Percentiles rank a stretch among this genome's conserved stretches.
Conservation (phyloP, 1,140 invertebrate genomes). For the Drosophila punjabiensis region DNA sequence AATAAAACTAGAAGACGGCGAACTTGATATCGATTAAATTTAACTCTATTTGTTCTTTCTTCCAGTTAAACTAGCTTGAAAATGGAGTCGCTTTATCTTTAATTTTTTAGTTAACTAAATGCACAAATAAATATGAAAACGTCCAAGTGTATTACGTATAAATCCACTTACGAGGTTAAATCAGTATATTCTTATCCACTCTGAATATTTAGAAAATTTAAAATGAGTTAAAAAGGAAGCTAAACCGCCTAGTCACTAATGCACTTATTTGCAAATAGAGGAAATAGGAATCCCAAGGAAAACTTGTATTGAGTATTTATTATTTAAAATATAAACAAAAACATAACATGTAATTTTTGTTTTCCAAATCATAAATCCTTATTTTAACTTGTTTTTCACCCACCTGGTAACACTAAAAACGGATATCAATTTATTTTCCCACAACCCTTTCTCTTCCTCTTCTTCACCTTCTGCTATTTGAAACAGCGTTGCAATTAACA, state of each 20-base stretch:
- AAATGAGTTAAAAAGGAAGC: not conserved
- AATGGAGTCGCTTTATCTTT: too few relatives aligned
- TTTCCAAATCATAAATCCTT: not conserved
- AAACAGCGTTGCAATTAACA: constrained; percentile 17
- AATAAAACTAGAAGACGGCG: not conserved
- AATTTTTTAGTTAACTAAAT: not conserved
- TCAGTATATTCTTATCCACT: not conserved
- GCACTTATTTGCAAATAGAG: not conserved
- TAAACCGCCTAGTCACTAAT: not conserved
- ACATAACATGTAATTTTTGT: not conserved
- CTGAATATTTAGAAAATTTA: not conserved
- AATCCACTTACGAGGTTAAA: not conserved
- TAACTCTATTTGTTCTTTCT: too few relatives aligned
- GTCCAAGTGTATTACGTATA: not conserved
- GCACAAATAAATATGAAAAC: not conserved
- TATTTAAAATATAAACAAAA: not conserved
- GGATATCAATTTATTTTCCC: constrained; percentile 5
- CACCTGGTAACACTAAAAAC: constrained; percentile 37
- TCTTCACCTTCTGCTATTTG: not conserved
- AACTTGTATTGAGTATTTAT: not conserved
- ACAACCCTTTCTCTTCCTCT: constrained; percentile 8
- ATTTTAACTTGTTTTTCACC: not conserved
- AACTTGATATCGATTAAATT: too few relatives aligned
- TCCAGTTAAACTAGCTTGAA: too few relatives aligned
- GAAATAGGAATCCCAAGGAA: not conserved